Base-by-base conservation (phyloP, 2,797 vertebrate genomes). In the Halcyon chelicuti region DNA sequence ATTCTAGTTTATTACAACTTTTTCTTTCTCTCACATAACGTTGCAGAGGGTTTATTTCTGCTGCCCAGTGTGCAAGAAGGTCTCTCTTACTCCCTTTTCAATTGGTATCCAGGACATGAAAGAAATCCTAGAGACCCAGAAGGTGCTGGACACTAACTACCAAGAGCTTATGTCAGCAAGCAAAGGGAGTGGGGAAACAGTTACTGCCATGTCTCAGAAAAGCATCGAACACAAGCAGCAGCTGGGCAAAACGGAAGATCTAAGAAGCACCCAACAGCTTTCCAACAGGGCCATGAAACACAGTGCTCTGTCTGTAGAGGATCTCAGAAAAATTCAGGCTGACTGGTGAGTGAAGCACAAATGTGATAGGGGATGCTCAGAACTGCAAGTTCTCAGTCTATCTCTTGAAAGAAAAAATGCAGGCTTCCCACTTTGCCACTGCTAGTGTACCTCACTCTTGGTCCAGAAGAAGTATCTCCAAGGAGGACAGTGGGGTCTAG, bases 241-340 rank as follows among this genome's bases (percentile, higher is more conserved):
- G 85, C 47, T 73, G 40, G 71, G 80, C 12, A 84, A 94, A 47
- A 80, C 29, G 6, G 78, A 74, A 17, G 80, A 86, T 26, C 61
- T 80, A 46, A 97, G 95, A 96, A 86, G 61, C 12, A 80, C 84
- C 57, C 77, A 61, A 20, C 52, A 23, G 49, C 29, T 88, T 72
- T 94, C 98, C 58, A 95, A 31, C 6, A 92, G 46, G 28, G 83
- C 96, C 51, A 31, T 58, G 31, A 97, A 86, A 73, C 92, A 85
- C 74, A 88, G 71, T 16, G 37, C 95, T 40, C 33, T 96, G 42
- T 88, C 96, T 28, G 14, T 49, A 31, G 93, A 98, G 49, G 96
- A 70, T 31, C 85, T 98, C 63, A 97, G 62, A 82, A 98, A 98
- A 92, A 96, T 98, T 46, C 97, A 98, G 72, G 96, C 73, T 23